These are phyloP conservation scores for Carettochelys insculpta DNA, from an alignment of 2,113 vertebrate species.

Conservation along the genomic window DNA sequence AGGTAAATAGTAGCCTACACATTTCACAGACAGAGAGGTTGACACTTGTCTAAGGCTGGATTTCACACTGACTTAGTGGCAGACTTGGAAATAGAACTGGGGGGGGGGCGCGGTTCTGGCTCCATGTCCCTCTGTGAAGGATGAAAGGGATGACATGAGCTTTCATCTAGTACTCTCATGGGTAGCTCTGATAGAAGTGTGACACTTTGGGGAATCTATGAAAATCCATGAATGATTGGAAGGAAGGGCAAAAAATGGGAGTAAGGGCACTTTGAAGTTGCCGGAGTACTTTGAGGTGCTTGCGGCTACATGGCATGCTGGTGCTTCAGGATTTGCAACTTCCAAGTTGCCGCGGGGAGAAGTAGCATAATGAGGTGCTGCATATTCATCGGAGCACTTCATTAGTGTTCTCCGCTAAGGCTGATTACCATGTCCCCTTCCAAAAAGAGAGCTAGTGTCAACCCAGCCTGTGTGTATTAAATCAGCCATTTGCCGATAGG, in stretches of 20 bases:
- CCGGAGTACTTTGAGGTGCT: no score
- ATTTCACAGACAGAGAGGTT: neutral
- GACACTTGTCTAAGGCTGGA: neutral
- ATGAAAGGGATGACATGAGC: neutral
- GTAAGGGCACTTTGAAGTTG: no score
- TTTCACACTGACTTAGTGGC: neutral
- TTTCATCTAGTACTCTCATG: neutral
- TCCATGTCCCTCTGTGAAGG: neutral
- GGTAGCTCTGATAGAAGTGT: neutral
- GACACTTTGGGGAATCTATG: neutral
- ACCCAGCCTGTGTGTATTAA: neutral
- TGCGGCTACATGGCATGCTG: no score
- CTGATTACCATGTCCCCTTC: no score
- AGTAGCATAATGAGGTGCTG: no score
- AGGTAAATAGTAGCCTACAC: neutral
- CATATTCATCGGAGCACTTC: no score
- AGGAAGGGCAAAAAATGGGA: no score
- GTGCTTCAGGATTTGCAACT: no score
- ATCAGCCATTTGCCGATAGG: neutral
- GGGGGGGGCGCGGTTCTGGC: neutral
- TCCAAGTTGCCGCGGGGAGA: no score
- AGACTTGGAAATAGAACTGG: neutral
- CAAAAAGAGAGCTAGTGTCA: no score
- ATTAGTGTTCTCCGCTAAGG: no score
- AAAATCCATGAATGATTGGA: no score